Conservation (phyloP, 2,888 invertebrate species). For the Synanthedon myopaeformis region DNA sequence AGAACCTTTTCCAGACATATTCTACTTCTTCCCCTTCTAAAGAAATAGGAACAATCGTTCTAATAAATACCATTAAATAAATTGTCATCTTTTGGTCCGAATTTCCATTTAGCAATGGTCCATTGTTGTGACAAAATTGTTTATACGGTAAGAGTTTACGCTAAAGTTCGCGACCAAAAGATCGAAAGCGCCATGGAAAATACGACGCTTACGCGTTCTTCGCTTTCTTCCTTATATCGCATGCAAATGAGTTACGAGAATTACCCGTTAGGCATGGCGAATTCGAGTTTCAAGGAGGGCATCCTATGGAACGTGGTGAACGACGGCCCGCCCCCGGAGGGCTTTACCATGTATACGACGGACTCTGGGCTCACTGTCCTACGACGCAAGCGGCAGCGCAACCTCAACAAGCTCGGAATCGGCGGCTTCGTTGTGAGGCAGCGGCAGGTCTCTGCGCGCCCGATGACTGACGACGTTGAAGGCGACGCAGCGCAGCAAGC, state of each 20-base stretch:
- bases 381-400: slow-evolving; percentile 86
- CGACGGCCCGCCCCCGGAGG: slow-evolving; percentile 86
- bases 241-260: too few species aligned
- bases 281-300: slow-evolving; percentile 79
- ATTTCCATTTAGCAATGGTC: too few species aligned
- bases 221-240: too few species aligned
- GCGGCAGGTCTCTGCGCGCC: slow-evolving; percentile 58
- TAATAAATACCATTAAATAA: background rate
- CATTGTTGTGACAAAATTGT: too few species aligned
- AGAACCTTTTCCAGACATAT: too few species aligned
- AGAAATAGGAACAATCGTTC: too few species aligned
- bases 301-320: slow-evolving; percentile 82
- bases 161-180: too few species aligned
- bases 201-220: too few species aligned
- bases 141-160: too few species aligned
- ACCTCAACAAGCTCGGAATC: slow-evolving; percentile 87
- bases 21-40: too few species aligned
- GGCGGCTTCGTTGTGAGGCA: slow-evolving; percentile 90
- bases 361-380: slow-evolving; percentile 85
- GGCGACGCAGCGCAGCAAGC: slow-evolving; percentile 38
- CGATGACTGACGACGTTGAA: slow-evolving; percentile 46
- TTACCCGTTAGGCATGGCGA: slow-evolving; percentile 5
- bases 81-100: background rate
- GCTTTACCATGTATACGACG: slow-evolving; percentile 82
- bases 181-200: too few species aligned